These are phyloP conservation scores for Phoxinus dragarum DNA, from an alignment of 2,797 vertebrate genomes.

Conservation along the genomic window DNA sequence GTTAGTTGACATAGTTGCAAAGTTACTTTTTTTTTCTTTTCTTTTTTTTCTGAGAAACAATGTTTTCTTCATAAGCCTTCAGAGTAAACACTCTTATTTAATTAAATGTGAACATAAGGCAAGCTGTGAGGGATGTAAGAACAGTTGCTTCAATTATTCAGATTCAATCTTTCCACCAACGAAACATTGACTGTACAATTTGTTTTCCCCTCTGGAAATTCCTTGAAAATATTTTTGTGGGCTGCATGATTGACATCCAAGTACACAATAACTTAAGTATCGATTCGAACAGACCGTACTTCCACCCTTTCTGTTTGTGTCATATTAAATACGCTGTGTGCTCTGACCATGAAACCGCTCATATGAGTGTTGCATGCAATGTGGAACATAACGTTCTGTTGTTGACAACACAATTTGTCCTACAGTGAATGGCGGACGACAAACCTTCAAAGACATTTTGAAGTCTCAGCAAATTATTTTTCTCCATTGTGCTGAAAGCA, in stretches of 20 bases:
- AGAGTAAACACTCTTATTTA: neutral
- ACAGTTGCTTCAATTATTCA: neutral
- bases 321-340: neutral
- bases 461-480: constrained; percentile 33
- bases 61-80: neutral
- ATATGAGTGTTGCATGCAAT: neutral
- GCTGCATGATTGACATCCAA: neutral
- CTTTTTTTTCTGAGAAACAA: neutral
- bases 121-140: neutral
- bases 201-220: neutral
- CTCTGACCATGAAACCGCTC: neutral
- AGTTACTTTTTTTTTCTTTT: neutral
- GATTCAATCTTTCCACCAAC: too few relatives aligned
- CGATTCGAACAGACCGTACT: neutral
- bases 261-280: neutral
- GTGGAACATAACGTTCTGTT: neutral
- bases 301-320: neutral
- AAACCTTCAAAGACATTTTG: constrained; percentile 17
- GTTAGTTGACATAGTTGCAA: neutral
- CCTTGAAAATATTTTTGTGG: neutral
- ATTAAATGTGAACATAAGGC: neutral
- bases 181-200: neutral
- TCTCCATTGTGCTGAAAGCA: constrained; percentile 13
- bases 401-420: neutral
- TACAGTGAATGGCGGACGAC: neutral